phyloP scores from a whole-genome alignment of 2,797 vertebrate species.

The Spinus pinus region DNA sequence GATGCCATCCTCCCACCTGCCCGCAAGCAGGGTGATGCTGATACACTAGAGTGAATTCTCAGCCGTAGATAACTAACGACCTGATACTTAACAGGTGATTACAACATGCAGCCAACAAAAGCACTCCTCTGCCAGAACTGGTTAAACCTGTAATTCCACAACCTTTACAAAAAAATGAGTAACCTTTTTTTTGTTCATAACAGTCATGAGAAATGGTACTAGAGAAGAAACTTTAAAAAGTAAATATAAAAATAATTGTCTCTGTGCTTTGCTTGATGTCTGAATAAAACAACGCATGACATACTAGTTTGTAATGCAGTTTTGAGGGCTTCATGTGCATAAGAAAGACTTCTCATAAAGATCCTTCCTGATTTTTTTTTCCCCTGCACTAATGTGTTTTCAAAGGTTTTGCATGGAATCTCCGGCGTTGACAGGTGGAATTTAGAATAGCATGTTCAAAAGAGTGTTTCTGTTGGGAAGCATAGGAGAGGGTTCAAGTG shows the following conservation, averaged over 20 bases:
- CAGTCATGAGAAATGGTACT: neutral
- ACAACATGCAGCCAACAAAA: no score
- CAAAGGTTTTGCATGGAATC: neutral
- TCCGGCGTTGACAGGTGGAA: neutral
- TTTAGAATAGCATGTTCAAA: accelerated
- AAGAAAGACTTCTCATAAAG: neutral
- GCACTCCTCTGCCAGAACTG: no score
- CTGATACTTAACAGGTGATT: no score
- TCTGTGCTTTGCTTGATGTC: neutral
- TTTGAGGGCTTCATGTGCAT: neutral
- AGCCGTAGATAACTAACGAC: no score
- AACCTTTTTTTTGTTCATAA: no score
- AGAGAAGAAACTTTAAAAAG: neutral
- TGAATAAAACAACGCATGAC: accelerated
- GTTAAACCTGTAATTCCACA: no score
- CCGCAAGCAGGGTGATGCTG: no score
- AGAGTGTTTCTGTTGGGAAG: neutral
- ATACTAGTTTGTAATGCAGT: accelerated
- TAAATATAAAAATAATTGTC: accelerated
- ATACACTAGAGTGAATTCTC: no score
- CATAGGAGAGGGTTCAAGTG: neutral
- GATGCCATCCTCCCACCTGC: no score
- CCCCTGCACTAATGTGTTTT: accelerated
- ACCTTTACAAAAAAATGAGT: no score
- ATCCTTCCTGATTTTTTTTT: neutral